These are phyloP conservation scores for Bombus haemorrhoidalis DNA, from an alignment of 1,140 invertebrate species.

Conservation along the genomic window DNA sequence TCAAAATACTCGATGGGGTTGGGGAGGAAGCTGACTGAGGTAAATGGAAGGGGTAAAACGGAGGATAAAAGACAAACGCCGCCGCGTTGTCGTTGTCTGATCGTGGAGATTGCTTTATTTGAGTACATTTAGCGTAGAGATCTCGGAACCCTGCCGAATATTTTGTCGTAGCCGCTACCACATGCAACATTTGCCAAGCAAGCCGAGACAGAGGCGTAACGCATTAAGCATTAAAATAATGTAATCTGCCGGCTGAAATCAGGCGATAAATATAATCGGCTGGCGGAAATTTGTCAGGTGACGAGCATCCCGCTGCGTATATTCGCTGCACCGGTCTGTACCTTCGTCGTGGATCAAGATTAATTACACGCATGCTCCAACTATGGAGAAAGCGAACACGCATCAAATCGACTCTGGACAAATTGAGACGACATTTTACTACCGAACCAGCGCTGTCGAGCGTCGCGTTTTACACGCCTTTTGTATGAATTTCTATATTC, in stretches of 20 bases:
- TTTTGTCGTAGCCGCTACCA: constrained; percentile 38
- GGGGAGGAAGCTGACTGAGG: background rate
- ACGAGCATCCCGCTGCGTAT: constrained; percentile 34
- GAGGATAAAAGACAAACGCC: constrained; percentile 61
- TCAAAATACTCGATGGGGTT: constrained; percentile 33
- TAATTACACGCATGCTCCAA: background rate
- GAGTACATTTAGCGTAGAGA: constrained; percentile 67
- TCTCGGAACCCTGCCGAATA: constrained; percentile 57
- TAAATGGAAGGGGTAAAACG: background rate
- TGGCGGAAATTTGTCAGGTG: constrained; percentile 71
- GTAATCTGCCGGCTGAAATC: constrained; percentile 71
- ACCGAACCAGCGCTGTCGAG: background rate
- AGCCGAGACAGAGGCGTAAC: constrained; percentile 42
- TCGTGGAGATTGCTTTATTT: constrained; percentile 77
- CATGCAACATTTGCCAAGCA: background rate
- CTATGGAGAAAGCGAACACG: background rate
- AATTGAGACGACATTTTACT: background rate
- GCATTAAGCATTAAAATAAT: constrained; percentile 72
- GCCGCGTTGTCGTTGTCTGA: constrained; percentile 65
- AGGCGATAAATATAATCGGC: constrained; percentile 73
- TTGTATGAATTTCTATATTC: background rate
- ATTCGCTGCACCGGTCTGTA: constrained; percentile 51
- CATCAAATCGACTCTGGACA: background rate
- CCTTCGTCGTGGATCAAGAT: constrained; percentile 3
- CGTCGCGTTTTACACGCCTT: background rate